Base-by-base conservation (phyloP, 2,888 invertebrate genomes). In the Stramonita haemastoma region DNA sequence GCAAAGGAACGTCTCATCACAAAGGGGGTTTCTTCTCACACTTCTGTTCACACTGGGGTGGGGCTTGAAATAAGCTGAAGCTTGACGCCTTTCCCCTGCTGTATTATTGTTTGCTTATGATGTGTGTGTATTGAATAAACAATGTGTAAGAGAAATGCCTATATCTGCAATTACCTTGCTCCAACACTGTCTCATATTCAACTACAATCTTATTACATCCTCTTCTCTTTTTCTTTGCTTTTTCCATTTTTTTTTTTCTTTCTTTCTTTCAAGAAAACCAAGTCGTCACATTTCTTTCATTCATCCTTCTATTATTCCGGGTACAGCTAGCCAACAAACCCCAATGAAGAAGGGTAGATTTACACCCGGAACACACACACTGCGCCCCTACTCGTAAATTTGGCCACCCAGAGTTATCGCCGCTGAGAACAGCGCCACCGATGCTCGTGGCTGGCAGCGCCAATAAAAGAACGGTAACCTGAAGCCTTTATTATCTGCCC, bases 401-500 rank as follows among this genome's bases (percentile, higher is more conserved):
- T 29, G 29, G 32, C 87, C 73, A 46, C 87, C 73, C 70, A 60
- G 73, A 32, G 87, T 70, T 87, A 87, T 73, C 87, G 8, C 73
- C 73, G 26, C 34, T 32, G 8, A 26, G 87, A 73, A 73, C 87
- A 22, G 46, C 87, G n/a, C 87, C 60, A 34, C 46, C 17, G 36
- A 32, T 73, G 34, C 70, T 73, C 46, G 46, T 46, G 15, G 73
- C 19, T 32, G 89, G 81, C 66, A 83, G 83, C 89, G 84, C 34
- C 70, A 66, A 83, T 89, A 89, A 84, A 89, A 56, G 29, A 34
- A 85, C 60, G 84, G 83, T 60, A 85, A 60, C 36, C 60, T 73
- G 89, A 89, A n/a, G 84, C 83, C 36, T 89, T 89, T 89, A 89
- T 85, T 89, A 89, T 89, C 89, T 89, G 29, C 66, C 70, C 32